phyloP scores from a whole-genome alignment of 2,888 invertebrate genomes.

The Tachina lurida region DNA sequence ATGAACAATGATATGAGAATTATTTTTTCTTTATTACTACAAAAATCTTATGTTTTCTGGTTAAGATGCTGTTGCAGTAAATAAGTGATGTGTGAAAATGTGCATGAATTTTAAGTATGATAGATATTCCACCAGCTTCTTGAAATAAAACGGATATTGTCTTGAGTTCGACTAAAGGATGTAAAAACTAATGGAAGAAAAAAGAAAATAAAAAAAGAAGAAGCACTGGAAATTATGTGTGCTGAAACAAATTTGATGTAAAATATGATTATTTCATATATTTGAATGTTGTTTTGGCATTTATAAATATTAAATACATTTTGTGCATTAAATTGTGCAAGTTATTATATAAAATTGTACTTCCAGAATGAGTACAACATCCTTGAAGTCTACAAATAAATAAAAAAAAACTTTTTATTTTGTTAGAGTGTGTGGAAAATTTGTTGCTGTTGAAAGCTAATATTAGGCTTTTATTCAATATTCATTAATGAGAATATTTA shows the following conservation, averaged over 20 bases:
- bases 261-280: constrained; percentile 44
- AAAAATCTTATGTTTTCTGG: too few species aligned
- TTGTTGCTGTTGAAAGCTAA: not conserved
- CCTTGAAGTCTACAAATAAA: constrained; percentile 18
- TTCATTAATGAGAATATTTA: not conserved
- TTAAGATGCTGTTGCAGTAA: too few species aligned
- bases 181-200: not conserved
- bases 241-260: constrained; percentile 4
- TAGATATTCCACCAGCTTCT: not conserved
- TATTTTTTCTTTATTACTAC: too few species aligned
- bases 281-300: constrained; percentile 7
- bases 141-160: constrained; percentile 49
- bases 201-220: not conserved
- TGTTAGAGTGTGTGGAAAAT: not conserved
- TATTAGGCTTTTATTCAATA: not conserved
- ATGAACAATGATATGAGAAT: too few species aligned
- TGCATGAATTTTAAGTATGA: not conserved
- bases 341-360: constrained; percentile 58
- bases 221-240: not conserved
- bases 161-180: constrained; percentile 30
- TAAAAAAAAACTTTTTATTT: not conserved
- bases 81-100: not conserved
- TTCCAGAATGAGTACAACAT: constrained; percentile 26
- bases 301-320: constrained; percentile 52
- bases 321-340: constrained; percentile 25